Evolutionary conservation across 1,140 invertebrate genomes (phyloP).

Genomic region (Drosophila parvula): DNA sequence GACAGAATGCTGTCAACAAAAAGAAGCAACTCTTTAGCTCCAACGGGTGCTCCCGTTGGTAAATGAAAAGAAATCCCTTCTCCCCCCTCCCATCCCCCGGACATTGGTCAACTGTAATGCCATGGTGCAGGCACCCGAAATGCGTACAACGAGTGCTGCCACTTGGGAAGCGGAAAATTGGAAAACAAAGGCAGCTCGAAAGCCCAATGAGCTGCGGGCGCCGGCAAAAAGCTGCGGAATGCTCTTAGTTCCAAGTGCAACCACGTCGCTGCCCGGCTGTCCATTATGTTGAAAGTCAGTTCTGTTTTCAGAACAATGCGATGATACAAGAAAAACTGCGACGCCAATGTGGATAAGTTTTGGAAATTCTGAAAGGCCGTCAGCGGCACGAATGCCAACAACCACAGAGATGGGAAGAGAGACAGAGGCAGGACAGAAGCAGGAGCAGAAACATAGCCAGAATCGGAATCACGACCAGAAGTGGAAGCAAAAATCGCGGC

Average conservation of each 20-base stretch:
- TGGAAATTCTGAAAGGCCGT: slow-evolving; percentile 71
- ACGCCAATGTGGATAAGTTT: slow-evolving; percentile 70
- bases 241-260: slow-evolving; percentile 48
- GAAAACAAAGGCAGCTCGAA: slow-evolving; percentile 36
- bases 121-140: slow-evolving; percentile 13
- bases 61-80: slow-evolving; percentile 8
- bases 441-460: slow-evolving; percentile 18
- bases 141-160: slow-evolving; percentile 11
- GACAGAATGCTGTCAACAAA: slow-evolving; percentile 34
- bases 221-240: slow-evolving; percentile 35
- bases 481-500: slow-evolving; percentile 13
- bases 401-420: slow-evolving; percentile 10
- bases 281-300: slow-evolving; percentile 57
- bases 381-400: slow-evolving; percentile 51
- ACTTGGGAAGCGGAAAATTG: slow-evolving; percentile 37
- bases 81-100: neutral
- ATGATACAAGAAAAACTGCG: slow-evolving; percentile 57
- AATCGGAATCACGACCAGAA: slow-evolving; percentile 25
- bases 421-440: slow-evolving; percentile 7
- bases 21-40: slow-evolving; percentile 1
- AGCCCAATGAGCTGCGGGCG: slow-evolving; percentile 43
- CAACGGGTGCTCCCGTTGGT: neutral
- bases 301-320: slow-evolving; percentile 53
- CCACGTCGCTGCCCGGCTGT: slow-evolving; percentile 46
- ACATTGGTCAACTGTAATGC: slow-evolving; percentile 37